Evolutionary conservation across 1,140 invertebrate genomes (phyloP).

Genomic region (Scaptomyza graminum): DNA sequence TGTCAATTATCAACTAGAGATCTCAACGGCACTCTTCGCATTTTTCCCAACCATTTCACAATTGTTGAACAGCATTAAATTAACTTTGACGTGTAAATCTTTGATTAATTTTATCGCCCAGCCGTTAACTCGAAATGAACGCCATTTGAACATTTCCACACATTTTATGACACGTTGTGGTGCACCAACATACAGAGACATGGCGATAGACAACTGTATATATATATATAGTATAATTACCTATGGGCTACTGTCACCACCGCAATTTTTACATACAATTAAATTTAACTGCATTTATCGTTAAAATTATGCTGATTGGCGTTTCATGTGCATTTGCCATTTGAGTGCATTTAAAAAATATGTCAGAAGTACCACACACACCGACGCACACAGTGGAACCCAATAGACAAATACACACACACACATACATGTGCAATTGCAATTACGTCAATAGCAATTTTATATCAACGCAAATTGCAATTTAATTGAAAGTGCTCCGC

Average conservation of each 20-base stretch:
- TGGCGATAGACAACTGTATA: background rate
- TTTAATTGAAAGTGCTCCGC: conserved; percentile 64
- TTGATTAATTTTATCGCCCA: conserved; percentile 2
- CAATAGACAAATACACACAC: conserved; percentile 13
- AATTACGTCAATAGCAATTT: conserved; percentile 57
- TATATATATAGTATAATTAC: conserved; percentile 26
- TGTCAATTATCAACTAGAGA: too few species aligned
- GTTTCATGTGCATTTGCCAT: conserved; percentile 39
- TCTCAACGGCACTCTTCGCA: too few species aligned
- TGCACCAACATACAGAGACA: conserved; percentile 2
- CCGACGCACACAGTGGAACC: conserved; percentile 10
- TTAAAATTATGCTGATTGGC: conserved; percentile 49
- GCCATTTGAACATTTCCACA: background rate
- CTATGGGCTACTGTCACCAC: conserved; percentile 25
- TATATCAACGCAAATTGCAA: conserved; percentile 61
- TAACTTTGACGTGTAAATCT: background rate
- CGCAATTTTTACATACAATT: conserved; percentile 46
- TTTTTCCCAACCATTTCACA: background rate
- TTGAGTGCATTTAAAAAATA: conserved; percentile 33
- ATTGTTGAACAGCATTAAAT: background rate
- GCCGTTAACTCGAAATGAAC: background rate
- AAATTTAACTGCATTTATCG: conserved; percentile 53
- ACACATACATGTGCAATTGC: conserved; percentile 13
- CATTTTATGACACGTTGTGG: conserved; percentile 16
- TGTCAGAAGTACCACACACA: conserved; percentile 9